Evolutionary conservation across 2,113 vertebrate genomes (phyloP).

Genomic region (Trichomycterus rosablanca): DNA sequence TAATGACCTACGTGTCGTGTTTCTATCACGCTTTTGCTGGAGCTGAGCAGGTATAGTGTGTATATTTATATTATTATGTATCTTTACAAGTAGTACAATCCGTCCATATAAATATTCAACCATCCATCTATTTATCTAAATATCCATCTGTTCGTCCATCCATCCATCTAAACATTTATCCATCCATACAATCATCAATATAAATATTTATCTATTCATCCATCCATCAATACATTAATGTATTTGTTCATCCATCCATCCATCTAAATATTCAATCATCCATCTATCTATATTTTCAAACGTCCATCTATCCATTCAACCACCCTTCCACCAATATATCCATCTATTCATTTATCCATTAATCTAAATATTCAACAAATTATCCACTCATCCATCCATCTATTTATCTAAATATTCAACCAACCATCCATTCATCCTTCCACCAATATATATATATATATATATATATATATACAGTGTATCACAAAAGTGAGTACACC

Average conservation of each 20-base stretch:
- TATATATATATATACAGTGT: no score
- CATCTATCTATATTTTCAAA: no score
- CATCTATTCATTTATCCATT: no score
- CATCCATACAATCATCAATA: neutral
- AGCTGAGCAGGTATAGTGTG: slow-evolving; percentile 87
- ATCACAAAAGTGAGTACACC: no score
- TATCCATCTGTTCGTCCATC: neutral
- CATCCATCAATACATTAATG: neutral
- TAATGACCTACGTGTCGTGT: slow-evolving; percentile 98
- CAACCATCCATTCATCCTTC: no score
- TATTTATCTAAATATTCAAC: no score
- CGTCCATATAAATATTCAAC: no score
- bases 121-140: neutral
- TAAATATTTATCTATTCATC: neutral
- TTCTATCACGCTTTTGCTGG: slow-evolving; percentile 99
- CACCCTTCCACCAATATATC: neutral
- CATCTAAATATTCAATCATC: no score
- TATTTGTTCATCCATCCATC: neutral
- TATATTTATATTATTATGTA: neutral
- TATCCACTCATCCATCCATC: no score
- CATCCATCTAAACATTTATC: neutral
- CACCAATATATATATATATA: no score
- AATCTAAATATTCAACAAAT: no score
- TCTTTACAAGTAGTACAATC: neutral
- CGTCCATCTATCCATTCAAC: neutral